These are phyloP conservation scores for Arenaria interpres DNA, from an alignment of 2,113 vertebrate genomes.

Conservation along the genomic window DNA sequence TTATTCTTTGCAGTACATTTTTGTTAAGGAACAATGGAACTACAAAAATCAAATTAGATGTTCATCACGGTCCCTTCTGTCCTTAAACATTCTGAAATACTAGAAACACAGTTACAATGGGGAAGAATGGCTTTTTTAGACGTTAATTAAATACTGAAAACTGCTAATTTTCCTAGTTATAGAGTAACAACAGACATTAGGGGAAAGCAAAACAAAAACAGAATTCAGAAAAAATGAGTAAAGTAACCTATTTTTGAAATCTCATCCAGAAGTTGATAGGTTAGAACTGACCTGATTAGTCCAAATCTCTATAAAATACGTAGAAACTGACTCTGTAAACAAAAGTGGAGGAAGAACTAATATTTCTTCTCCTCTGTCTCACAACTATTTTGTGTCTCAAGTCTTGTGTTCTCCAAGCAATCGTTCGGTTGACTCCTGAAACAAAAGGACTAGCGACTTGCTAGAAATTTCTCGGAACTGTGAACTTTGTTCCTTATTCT, in stretches of 20 bases:
- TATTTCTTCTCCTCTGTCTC: not conserved
- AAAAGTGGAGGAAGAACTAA: not conserved
- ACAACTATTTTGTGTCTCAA: not conserved
- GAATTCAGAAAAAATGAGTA: slow-evolving; percentile 28
- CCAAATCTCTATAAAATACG: not conserved
- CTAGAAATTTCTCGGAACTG: not conserved
- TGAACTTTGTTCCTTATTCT: not conserved
- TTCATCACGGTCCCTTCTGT: not conserved
- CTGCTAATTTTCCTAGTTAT: not conserved
- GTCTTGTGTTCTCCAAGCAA: not conserved
- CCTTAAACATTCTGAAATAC: slow-evolving; percentile 28
- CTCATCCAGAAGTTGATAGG: not conserved
- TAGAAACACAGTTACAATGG: not conserved
- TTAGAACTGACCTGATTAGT: not conserved
- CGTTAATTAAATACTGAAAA: slow-evolving; percentile 32
- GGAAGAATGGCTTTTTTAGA: slow-evolving; percentile 24
- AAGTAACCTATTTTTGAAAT: not conserved
- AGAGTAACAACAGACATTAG: not conserved
- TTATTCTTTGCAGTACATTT: slow-evolving; percentile 28
- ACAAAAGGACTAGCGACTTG: not conserved
- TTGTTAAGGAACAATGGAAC: slow-evolving; percentile 38
- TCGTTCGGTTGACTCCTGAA: not conserved
- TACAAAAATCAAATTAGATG: slow-evolving; percentile 16
- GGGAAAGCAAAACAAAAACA: not conserved
- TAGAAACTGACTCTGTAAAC: not conserved